Evolutionary conservation across 2,888 invertebrate genomes (phyloP).

Genomic region (Cosmorhoe ocellata): DNA sequence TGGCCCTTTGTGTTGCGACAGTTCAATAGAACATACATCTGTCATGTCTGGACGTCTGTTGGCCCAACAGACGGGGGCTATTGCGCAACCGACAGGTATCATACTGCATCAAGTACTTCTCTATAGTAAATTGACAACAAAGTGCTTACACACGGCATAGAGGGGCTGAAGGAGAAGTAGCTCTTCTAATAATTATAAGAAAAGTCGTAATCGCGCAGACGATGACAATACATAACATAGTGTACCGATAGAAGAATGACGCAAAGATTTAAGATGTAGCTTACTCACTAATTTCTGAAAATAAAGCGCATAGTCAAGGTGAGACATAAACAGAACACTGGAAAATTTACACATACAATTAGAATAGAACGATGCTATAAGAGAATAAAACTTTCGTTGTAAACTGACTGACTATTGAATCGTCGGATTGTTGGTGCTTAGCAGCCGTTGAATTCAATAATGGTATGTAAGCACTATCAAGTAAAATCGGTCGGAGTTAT

Average conservation of each 20-base stretch:
- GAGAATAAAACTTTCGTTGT: too few relatives aligned
- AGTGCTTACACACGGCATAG: slow-evolving; percentile 1
- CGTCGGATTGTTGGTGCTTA: too few relatives aligned
- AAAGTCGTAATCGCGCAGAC: background rate
- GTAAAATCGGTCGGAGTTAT: too few relatives aligned
- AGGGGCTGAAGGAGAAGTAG: slow-evolving; percentile 2
- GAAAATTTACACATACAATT: too few relatives aligned
- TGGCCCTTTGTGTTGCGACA: slow-evolving; percentile 56
- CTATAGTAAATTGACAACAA: slow-evolving; percentile 1
- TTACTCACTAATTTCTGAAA: too few relatives aligned
- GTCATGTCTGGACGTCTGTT: slow-evolving; percentile 47
- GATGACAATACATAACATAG: background rate
- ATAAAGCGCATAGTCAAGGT: too few relatives aligned
- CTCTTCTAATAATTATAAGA: slow-evolving; percentile 1
- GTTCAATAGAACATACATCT: slow-evolving; percentile 63
- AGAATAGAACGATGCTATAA: too few relatives aligned
- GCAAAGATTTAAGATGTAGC: background rate
- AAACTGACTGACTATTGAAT: too few relatives aligned
- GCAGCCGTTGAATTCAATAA: too few relatives aligned
- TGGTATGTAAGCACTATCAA: too few relatives aligned
- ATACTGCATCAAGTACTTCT: slow-evolving; percentile 10
- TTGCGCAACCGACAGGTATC: slow-evolving; percentile 38
- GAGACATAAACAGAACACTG: too few relatives aligned
- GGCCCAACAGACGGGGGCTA: slow-evolving; percentile 40
- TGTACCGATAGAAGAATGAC: slow-evolving; percentile 1